Evolutionary conservation across 2,888 invertebrate species (phyloP).

Genomic region (Limnephilus auricula): DNA sequence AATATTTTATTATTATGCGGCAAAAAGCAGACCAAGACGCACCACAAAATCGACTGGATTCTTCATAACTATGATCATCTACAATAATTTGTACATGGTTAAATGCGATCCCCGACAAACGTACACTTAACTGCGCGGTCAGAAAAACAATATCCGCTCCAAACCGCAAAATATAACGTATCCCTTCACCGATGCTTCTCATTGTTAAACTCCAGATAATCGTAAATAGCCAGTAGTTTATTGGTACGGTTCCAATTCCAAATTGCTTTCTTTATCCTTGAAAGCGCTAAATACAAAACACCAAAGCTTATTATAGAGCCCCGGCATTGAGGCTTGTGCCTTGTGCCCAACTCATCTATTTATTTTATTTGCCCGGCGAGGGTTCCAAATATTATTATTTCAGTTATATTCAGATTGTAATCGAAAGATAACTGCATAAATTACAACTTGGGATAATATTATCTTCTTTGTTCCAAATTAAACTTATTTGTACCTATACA

Average conservation of each 20-base stretch:
- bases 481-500: background rate
- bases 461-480: background rate
- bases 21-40: background rate
- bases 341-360: background rate
- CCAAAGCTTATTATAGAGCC: constrained; percentile 43
- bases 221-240: constrained; percentile 56
- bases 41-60: constrained; percentile 32
- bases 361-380: constrained; percentile 20
- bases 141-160: constrained; percentile 64
- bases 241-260: constrained; percentile 42
- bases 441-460: background rate
- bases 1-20: background rate
- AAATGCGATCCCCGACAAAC: constrained; percentile 56
- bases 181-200: constrained; percentile 37
- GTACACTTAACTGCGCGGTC: constrained; percentile 61
- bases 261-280: constrained; percentile 46
- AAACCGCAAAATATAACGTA: constrained; percentile 62
- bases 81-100: constrained; percentile 20
- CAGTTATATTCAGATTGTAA: background rate
- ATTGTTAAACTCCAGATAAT: constrained; percentile 54
- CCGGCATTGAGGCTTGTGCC: background rate
- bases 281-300: constrained; percentile 51
- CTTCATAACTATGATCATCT: constrained; percentile 22
- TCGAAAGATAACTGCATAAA: background rate
- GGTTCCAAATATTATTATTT: constrained; percentile 16